Base-by-base conservation (phyloP, 2,797 vertebrate genomes). In the Anolis apletophallus region DNA sequence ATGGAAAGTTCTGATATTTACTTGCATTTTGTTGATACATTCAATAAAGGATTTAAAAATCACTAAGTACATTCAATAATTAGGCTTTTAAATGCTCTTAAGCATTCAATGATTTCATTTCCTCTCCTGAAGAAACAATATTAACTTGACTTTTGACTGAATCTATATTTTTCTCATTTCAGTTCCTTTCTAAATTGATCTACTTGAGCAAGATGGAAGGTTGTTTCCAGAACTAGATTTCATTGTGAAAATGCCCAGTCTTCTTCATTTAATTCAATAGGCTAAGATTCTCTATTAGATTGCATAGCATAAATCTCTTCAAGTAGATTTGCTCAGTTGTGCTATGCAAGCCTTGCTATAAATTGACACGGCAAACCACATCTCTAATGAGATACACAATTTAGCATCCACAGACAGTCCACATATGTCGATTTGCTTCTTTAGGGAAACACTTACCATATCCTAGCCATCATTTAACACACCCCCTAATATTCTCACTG, bases 61-160 rank as follows among this genome's bases (percentile, higher is more conserved):
- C 77, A 52, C 40, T 5, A 73, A 74, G 40, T 68, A 46, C 85
- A 79, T 78, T 40, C 85, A 40, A 81, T 40, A 89, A 80, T 77
- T n/a, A 74, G 34, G 23, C 76, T 88, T 29, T 32, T 54, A 16
- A 57, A 13, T 7, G 36, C 34, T 59, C 50, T 36, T 81, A 64
- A 74, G 14, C 4, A 67, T 77, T 0, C 2, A 55, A 29, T 75
- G 13, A 4, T 10, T 75, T 76, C 81, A 11, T 72, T 84, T 83
- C 71, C n/a, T 40, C 79, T 73, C 46, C 0, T 76, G 29, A 29
- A 1, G 34, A n/a, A 26, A 57, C 0, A 3, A 29, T 46, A 57
- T 19, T 36, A 0, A 71, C 26, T 81, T 59, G 23, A 1, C 21
- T 73, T 14, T 9, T 21, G 40, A 29, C 1, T 21, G 17, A 21